These are phyloP conservation scores for Leptura quadrifasciata DNA, from an alignment of 2,888 invertebrate species.

Conservation along the genomic window DNA sequence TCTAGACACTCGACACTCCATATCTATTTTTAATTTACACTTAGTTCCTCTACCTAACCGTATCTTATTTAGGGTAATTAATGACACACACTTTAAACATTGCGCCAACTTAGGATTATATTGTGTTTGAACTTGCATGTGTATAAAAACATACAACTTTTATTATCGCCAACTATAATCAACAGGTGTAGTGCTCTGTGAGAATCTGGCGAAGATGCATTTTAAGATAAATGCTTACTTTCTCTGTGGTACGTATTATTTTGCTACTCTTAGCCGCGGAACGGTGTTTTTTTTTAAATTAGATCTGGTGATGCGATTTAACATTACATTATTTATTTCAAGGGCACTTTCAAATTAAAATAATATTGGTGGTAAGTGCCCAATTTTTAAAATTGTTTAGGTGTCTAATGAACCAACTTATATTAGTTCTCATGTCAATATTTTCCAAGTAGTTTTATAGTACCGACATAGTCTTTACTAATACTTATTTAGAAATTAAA, in stretches of 20 bases:
- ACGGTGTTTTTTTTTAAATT: not conserved
- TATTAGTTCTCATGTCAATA: no score
- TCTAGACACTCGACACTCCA: not conserved
- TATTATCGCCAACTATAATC: not conserved
- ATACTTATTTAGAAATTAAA: no score
- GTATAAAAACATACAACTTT: conserved; percentile 30
- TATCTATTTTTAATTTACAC: conserved; percentile 25
- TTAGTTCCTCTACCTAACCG: conserved; percentile 19
- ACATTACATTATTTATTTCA: no score
- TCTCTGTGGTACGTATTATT: conserved; percentile 30
- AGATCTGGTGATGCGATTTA: no score
- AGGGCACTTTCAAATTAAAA: no score
- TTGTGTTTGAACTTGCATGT: conserved; percentile 18
- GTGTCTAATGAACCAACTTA: no score
- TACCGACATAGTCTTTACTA: no score
- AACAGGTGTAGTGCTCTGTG: conserved; percentile 12
- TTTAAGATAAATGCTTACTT: conserved; percentile 10
- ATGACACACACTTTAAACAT: conserved; percentile 31
- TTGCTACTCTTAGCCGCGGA: conserved; percentile 5
- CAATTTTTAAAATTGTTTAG: no score
- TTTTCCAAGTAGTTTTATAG: no score
- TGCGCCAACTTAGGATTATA: conserved; percentile 14
- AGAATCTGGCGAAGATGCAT: conserved; percentile 1
- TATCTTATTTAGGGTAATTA: conserved; percentile 11
- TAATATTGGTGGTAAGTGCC: no score